phyloP scores from a whole-genome alignment of 2,113 vertebrate genomes.

The Clarias magur region DNA sequence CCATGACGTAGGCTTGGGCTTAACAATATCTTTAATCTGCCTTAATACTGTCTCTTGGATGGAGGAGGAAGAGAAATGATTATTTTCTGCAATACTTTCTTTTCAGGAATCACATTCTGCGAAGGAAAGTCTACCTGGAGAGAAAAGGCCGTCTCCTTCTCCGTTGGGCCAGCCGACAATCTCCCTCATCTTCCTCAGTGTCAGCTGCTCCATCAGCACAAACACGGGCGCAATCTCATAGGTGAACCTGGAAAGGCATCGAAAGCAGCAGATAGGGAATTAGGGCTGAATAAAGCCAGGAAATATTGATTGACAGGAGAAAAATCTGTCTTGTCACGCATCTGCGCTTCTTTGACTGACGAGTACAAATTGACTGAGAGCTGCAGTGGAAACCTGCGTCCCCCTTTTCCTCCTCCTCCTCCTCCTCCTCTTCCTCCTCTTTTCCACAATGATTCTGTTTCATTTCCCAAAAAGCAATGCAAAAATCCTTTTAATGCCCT shows the following conservation, averaged over 20 bases:
- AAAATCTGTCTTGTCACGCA: not conserved
- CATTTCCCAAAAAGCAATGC: slow-evolving; percentile 15
- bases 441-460: not conserved
- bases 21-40: not conserved
- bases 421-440: not conserved
- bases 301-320: slow-evolving; percentile 15
- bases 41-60: not conserved
- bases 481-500: slow-evolving; percentile 8
- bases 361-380: not conserved
- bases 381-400: slow-evolving; percentile 13
- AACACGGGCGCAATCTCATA: slow-evolving; percentile 99
- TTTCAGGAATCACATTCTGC: not conserved
- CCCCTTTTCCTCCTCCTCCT: not conserved
- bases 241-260: slow-evolving; percentile 83
- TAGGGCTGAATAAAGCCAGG: not conserved
- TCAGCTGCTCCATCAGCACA: slow-evolving; percentile 99
- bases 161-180: slow-evolving; percentile 93
- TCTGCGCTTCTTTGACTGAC: slow-evolving; percentile 17
- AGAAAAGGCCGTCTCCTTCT: slow-evolving; percentile 96
- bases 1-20: not conserved
- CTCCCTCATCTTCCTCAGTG: slow-evolving; percentile 97
- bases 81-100: not conserved
- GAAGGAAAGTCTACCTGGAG: slow-evolving; percentile 77
- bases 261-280: not conserved
- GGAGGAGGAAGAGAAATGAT: not conserved